Conservation (phyloP, 2,888 invertebrate genomes). For the Orthonevra nobilis region DNA sequence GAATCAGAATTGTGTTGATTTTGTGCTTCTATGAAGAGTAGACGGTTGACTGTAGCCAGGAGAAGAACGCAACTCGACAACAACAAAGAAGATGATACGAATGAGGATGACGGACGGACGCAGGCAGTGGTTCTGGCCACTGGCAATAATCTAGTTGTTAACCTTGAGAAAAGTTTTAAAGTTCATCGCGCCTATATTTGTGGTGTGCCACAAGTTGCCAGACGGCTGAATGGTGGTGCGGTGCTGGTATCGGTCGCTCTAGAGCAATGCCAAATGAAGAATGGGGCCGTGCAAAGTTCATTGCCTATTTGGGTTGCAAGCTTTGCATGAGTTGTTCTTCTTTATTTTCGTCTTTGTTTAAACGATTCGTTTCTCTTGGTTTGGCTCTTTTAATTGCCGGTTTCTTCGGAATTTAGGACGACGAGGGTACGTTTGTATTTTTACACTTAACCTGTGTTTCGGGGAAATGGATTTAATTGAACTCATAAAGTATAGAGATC, state of each 20-base stretch:
- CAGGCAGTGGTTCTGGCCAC: conserved; percentile 29
- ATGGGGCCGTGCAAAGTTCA: conserved; percentile 52
- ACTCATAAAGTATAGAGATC: neutral
- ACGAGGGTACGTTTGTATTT: neutral
- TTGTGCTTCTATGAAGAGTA: conserved; percentile 5
- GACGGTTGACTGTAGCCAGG: conserved; percentile 16
- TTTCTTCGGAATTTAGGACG: conserved; percentile 34
- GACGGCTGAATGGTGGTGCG: conserved; percentile 37
- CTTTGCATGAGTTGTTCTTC: conserved; percentile 38
- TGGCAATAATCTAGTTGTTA: conserved; percentile 69
- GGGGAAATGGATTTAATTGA: conserved; percentile 35
- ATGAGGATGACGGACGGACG: conserved; percentile 9
- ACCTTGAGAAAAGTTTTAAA: conserved; percentile 67
- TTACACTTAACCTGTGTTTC: conserved; percentile 40
- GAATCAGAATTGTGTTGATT: conserved; percentile 25
- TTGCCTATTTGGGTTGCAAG: conserved; percentile 55
- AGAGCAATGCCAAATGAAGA: conserved; percentile 42
- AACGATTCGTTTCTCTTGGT: neutral
- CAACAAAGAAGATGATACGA: conserved; percentile 12
- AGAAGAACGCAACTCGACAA: conserved; percentile 36
- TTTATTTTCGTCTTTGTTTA: neutral
- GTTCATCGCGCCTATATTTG: conserved; percentile 60
- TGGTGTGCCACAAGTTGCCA: neutral
- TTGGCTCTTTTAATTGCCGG: conserved; percentile 15
- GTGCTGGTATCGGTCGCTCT: conserved; percentile 41